Evolutionary conservation across 2,797 vertebrate genomes (phyloP), one percentile per base, ranked within the genome.

Genomic region (Peromyscus melanophrys): DNA sequence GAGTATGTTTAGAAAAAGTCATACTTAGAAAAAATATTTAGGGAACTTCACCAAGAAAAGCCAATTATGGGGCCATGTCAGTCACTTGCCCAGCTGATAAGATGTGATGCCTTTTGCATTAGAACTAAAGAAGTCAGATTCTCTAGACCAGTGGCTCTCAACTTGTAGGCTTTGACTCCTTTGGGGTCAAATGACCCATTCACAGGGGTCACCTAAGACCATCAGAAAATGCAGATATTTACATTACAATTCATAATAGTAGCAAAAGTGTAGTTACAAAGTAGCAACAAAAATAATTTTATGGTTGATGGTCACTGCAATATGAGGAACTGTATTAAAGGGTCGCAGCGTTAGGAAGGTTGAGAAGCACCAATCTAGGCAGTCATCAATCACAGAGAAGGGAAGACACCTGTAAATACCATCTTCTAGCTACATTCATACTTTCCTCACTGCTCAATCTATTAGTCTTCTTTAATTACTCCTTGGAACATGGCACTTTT

Each of bases 381-480:
- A 34, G 46, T 93, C 59, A 78, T 49, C 71, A 89, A 46, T 25
- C 37, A 43, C 10, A 23, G 11, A 71, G 37, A 81, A 83, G 81
- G 83, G 52, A 40, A 43, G 89, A 67, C 89, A 96, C 89, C 91
- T 96, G 75, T 75, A 8, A 27, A 61, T 34, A 59, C 37, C 71
- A 52, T 43, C 55, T 65, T 96, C 61, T 49, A 67, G 78, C 82
- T 91, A 0, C 95, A 81, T 87, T 85, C 78, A 86, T 89, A 84
- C 71, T 84, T 96, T 95, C 86, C 94, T 83, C 67, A 8, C 1
- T 37, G 55, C 37, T 81, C 85, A 90, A 61, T 89, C 89, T 34
- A 93, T 19, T 92, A 92, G 75, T 83, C 83, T 96, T 94, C 82
- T 87, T 75, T 96, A 95, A 98, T 97, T 97, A 98, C 95, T 96